Evolutionary conservation across 2,113 vertebrate genomes (phyloP).

Genomic region (Rhinolophus sinicus): DNA sequence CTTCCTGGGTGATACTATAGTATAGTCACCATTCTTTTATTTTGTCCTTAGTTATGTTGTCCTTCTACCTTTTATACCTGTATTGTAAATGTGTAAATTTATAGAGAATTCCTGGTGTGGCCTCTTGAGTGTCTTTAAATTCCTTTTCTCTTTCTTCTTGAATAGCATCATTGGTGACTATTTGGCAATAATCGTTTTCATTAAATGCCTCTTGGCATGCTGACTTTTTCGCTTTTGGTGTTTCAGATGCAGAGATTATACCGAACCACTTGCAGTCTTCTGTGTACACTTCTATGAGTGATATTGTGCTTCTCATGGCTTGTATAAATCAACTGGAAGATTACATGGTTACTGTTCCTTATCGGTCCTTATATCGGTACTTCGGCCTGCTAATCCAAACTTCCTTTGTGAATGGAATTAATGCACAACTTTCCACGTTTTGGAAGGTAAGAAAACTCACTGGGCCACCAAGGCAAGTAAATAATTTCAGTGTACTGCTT

Average conservation of each 20-base stretch:
- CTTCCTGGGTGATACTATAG: background rate
- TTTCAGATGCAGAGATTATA: background rate
- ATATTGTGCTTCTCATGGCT: background rate
- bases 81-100: constrained; percentile 3
- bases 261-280: background rate
- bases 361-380: background rate
- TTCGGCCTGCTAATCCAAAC: background rate
- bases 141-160: background rate
- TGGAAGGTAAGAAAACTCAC: background rate
- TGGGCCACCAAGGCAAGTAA: background rate
- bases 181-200: constrained; percentile 4
- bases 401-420: constrained; percentile 1
- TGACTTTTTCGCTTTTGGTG: background rate
- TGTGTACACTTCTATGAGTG: background rate
- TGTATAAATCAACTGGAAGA: background rate
- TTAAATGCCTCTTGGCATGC: background rate
- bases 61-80: background rate
- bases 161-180: background rate
- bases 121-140: background rate
- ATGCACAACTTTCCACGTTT: background rate
- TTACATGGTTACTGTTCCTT: constrained; percentile 19
- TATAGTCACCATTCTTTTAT: background rate
- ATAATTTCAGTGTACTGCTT: background rate
- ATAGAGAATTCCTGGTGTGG: background rate
- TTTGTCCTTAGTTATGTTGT: background rate